Percentiles rank a stretch among this genome's conserved stretches.
These are phyloP conservation scores for Phalacrocorax aristotelis DNA, from an alignment of 2,113 vertebrate species.

Conservation along the genomic window DNA sequence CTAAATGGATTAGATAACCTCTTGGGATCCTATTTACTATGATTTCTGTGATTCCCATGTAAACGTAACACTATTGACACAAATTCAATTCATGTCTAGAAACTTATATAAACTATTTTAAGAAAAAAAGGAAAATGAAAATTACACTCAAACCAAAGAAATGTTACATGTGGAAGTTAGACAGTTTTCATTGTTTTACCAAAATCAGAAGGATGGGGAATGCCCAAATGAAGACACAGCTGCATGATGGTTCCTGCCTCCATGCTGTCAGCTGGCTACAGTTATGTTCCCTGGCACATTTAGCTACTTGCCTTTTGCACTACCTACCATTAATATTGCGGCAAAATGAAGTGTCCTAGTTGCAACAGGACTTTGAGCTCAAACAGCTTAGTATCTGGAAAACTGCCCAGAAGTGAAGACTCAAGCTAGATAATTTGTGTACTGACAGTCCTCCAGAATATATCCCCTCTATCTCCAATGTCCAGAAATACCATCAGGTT, in stretches of 20 bases:
- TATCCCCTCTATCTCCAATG: rapidly evolving
- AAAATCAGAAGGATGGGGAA: neutral
- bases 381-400: neutral
- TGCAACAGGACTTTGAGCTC: neutral
- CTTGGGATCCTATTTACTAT: neutral
- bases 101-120: neutral
- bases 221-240: neutral
- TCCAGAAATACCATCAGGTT: neutral
- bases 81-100: neutral
- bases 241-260: neutral
- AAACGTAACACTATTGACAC: neutral
- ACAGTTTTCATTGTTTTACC: neutral
- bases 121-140: neutral
- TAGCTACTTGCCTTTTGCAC: neutral
- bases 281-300: neutral
- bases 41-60: neutral
- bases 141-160: neutral
- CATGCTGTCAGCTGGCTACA: neutral
- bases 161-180: neutral
- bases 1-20: neutral
- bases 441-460: neutral
- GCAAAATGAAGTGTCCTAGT: neutral
- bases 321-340: neutral
- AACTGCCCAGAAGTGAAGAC: neutral
- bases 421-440: neutral